Conservation (phyloP, 2,113 vertebrate genomes). For the Procapra przewalskii region DNA sequence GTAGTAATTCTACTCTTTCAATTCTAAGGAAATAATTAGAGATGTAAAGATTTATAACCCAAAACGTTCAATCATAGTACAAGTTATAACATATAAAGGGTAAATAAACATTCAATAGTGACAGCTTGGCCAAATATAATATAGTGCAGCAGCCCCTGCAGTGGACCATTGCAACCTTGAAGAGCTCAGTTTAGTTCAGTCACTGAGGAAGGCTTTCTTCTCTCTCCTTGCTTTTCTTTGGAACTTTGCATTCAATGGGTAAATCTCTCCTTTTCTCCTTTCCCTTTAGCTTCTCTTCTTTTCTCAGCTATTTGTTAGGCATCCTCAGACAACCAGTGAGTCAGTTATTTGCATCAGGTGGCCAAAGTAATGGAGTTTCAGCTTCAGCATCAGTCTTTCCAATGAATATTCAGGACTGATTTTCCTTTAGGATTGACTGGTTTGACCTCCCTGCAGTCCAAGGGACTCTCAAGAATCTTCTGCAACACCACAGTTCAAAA, state of each 20-base stretch:
- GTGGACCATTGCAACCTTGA: background rate
- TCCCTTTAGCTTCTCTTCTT: background rate
- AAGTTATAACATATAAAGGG: background rate
- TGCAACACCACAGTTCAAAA: background rate
- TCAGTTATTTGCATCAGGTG: background rate
- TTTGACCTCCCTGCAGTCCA: background rate
- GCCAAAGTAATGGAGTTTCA: background rate
- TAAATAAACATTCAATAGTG: background rate
- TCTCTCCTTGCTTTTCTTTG: background rate
- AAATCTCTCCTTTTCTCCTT: background rate
- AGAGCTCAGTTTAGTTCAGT: background rate
- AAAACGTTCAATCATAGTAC: background rate
- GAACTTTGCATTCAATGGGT: background rate
- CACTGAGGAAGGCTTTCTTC: background rate
- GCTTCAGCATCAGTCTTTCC: background rate
- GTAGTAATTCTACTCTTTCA: background rate
- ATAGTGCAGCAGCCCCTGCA: background rate
- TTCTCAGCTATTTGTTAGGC: background rate
- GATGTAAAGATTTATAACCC: background rate
- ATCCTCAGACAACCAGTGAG: background rate
- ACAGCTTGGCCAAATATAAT: background rate
- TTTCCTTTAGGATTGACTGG: background rate
- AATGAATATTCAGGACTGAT: background rate
- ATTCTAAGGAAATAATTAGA: background rate
- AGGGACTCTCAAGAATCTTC: background rate